These are phyloP conservation scores for Poeciliopsis infans DNA, from an alignment of 2,797 vertebrate species.

Conservation along the genomic window DNA sequence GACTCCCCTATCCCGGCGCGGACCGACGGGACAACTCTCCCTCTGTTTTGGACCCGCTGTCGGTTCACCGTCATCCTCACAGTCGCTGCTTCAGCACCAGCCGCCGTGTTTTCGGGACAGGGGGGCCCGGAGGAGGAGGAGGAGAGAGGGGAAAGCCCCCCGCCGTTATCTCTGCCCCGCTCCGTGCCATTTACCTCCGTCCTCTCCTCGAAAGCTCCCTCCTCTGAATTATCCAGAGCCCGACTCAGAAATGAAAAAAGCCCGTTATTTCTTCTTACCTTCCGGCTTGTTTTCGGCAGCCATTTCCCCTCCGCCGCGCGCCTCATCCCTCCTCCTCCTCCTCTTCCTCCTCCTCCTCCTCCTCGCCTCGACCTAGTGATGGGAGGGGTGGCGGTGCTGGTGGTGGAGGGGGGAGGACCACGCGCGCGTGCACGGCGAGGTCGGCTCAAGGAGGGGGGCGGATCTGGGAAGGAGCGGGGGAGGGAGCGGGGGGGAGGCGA, in stretches of 20 bases:
- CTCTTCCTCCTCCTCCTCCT: conserved; percentile 84
- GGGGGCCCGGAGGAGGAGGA: conserved; percentile 44
- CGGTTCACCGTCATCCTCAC: conserved; percentile 61
- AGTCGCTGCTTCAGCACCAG: conserved; percentile 77
- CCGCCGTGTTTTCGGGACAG: conserved; percentile 77
- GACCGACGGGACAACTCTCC: conserved; percentile 66
- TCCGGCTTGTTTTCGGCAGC: conserved; percentile 98
- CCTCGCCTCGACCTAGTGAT: conserved; percentile 88
- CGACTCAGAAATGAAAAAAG: conserved; percentile 24
- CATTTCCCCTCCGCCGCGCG: conserved; percentile 97
- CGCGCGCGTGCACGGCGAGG: conserved; percentile 90
- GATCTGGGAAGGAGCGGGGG: conserved; percentile 57
- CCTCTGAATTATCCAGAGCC: background rate
- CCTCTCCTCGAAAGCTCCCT: conserved; percentile 45
- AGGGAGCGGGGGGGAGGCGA: conserved; percentile 55
- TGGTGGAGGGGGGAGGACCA: conserved; percentile 68
- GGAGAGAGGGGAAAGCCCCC: conserved; percentile 64
- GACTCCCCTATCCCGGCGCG: conserved; percentile 46
- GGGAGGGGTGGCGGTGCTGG: conserved; percentile 44
- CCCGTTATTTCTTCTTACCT: conserved; percentile 87
- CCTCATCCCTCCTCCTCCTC: conserved; percentile 87
- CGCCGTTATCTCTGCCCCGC: conserved; percentile 47
- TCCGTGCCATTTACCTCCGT: conserved; percentile 31
- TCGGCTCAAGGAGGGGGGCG: conserved; percentile 85
- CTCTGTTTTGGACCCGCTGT: conserved; percentile 66